These are phyloP conservation scores for Philantomba maxwellii DNA, from an alignment of 2,113 vertebrate species.

Conservation along the genomic window DNA sequence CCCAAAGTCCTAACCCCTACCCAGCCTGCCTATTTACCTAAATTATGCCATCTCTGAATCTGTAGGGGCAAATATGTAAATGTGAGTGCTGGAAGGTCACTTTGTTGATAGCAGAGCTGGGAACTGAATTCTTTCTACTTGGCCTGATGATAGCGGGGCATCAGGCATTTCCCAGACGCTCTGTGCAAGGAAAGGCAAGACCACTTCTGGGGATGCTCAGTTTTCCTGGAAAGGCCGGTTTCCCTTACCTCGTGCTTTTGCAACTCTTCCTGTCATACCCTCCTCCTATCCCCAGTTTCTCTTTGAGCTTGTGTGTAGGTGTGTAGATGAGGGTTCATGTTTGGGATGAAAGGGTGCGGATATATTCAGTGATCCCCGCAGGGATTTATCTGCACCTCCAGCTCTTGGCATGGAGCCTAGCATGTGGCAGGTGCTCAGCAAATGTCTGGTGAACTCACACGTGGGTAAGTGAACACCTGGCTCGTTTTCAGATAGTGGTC, in stretches of 20 bases:
- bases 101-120: neutral
- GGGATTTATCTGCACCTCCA: neutral
- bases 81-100: neutral
- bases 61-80: neutral
- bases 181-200: neutral
- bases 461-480: neutral
- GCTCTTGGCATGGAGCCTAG: neutral
- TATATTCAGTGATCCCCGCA: neutral
- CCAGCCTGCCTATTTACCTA: neutral
- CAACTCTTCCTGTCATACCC: neutral
- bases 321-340: neutral
- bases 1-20: neutral
- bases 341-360: neutral
- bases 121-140: neutral
- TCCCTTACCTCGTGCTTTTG: neutral
- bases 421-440: neutral
- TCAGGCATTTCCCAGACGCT: neutral
- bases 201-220: neutral
- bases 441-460: neutral
- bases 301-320: neutral
- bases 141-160: neutral
- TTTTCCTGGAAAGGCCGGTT: neutral
- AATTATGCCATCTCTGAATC: neutral
- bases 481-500: neutral
- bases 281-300: neutral